Conservation (phyloP, 1,140 invertebrate species). For the Choristoneura fumiferana region DNA sequence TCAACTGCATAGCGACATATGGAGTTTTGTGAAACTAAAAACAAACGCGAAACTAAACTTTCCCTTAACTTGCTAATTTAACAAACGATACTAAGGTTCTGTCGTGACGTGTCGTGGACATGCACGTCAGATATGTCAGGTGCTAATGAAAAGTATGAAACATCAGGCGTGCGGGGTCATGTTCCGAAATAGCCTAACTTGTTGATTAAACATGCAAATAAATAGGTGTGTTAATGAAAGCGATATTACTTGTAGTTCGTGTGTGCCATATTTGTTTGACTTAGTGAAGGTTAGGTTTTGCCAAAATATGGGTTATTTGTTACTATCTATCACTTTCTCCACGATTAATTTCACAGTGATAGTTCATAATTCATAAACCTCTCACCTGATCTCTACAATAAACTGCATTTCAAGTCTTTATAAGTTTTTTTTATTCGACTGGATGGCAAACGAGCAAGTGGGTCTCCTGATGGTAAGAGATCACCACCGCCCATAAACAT, state of each 20-base stretch:
- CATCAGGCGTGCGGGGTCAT: slow-evolving; percentile 26
- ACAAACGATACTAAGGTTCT: slow-evolving; percentile 24
- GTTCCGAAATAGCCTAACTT: slow-evolving; percentile 20
- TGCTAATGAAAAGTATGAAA: slow-evolving; percentile 48
- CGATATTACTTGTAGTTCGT: neutral
- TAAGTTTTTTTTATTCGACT: too few species aligned
- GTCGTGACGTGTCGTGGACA: slow-evolving; percentile 37
- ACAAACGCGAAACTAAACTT: too few species aligned
- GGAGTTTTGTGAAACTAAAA: too few species aligned
- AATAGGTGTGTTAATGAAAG: neutral
- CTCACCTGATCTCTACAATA: too few species aligned
- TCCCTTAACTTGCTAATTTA: slow-evolving; percentile 28
- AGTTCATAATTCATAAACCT: neutral
- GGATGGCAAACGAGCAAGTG: too few species aligned
- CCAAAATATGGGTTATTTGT: too few species aligned
- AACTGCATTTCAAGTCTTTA: too few species aligned
- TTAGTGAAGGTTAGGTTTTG: neutral
- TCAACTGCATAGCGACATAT: too few species aligned
- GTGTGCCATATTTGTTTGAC: neutral
- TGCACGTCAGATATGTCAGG: slow-evolving; percentile 40
- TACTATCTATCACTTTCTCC: neutral
- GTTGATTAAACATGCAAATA: slow-evolving; percentile 5
- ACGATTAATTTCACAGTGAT: neutral
- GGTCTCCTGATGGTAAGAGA: too few species aligned
- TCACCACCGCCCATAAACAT: too few species aligned